phyloP scores from a whole-genome alignment of 2,888 invertebrate genomes.

The Koerneria pararmatus region DNA sequence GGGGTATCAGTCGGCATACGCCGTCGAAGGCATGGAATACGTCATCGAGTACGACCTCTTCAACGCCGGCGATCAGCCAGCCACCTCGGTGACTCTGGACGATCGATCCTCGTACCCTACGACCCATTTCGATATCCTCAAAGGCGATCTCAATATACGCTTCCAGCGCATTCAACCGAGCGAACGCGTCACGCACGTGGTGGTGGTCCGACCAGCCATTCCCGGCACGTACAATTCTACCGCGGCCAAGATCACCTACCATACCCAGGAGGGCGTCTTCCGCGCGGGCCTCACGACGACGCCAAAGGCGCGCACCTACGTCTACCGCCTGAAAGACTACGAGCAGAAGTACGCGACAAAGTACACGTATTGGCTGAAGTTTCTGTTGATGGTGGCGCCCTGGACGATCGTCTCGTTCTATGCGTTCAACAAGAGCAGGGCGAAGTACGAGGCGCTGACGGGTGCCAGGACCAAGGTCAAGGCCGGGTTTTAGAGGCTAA shows the following conservation, averaged over 20 bases:
- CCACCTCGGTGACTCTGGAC: slow-evolving; percentile 68
- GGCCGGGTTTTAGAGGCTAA: no score
- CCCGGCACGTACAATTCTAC: slow-evolving; percentile 95
- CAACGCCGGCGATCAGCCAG: slow-evolving; percentile 75
- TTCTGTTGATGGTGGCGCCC: slow-evolving; percentile 87
- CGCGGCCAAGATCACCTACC: slow-evolving; percentile 80
- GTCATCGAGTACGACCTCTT: slow-evolving; percentile 87
- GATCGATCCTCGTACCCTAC: slow-evolving; percentile 84
- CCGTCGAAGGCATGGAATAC: slow-evolving; percentile 93
- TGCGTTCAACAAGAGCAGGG: slow-evolving; percentile 6
- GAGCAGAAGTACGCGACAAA: slow-evolving; percentile 60
- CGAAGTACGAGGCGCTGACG: no score
- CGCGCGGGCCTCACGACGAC: slow-evolving; percentile 73
- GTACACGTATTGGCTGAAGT: slow-evolving; percentile 86
- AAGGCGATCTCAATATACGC: slow-evolving; percentile 71
- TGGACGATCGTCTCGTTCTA: slow-evolving; percentile 61
- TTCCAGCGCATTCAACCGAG: slow-evolving; percentile 81
- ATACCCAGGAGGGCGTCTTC: slow-evolving; percentile 71
- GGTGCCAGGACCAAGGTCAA: no score
- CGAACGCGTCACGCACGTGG: slow-evolving; percentile 86
- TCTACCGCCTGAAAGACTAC: slow-evolving; percentile 57
- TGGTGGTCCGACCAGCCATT: slow-evolving; percentile 77
- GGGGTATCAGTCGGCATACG: slow-evolving; percentile 87
- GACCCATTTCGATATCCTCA: slow-evolving; percentile 82
- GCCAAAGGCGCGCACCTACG: slow-evolving; percentile 82